These are phyloP conservation scores for Argyresthia goedartella DNA, from an alignment of 2,888 invertebrate genomes.

Conservation along the genomic window DNA sequence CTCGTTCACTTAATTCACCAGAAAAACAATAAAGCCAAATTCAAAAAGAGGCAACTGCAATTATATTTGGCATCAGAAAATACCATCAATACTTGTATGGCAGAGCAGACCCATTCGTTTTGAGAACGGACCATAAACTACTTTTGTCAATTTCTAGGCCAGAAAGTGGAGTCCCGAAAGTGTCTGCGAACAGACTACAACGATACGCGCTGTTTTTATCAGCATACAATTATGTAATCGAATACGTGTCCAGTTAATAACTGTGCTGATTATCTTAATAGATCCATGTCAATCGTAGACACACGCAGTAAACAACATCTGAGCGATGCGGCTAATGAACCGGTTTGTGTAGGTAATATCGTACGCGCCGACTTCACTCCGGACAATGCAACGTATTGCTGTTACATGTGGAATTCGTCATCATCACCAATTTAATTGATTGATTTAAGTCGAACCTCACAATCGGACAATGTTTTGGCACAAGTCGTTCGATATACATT, in stretches of 20 bases:
- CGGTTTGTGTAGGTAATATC: background rate
- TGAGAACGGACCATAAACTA: background rate
- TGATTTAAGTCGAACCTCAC: background rate
- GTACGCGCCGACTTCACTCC: background rate
- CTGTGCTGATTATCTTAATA: background rate
- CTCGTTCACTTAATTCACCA: constrained; percentile 7
- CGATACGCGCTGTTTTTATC: background rate
- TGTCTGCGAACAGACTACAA: background rate
- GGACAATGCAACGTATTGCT: constrained; percentile 7
- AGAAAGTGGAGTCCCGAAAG: background rate
- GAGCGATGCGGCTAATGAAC: background rate
- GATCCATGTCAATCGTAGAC: background rate
- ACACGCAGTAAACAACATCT: background rate
- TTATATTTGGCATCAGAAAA: too few relatives aligned
- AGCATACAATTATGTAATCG: background rate
- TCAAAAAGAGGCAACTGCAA: constrained; percentile 10
- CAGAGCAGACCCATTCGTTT: too few relatives aligned
- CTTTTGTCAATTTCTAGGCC: background rate
- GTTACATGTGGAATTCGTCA: constrained; percentile 5
- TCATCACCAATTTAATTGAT: constrained; percentile 1
- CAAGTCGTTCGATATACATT: background rate
- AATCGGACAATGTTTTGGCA: background rate
- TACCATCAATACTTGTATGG: too few relatives aligned
- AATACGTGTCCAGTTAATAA: background rate
- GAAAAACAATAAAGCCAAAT: constrained; percentile 9